phyloP scores from a whole-genome alignment of 2,113 vertebrate genomes.

The Phasianus colchicus region DNA sequence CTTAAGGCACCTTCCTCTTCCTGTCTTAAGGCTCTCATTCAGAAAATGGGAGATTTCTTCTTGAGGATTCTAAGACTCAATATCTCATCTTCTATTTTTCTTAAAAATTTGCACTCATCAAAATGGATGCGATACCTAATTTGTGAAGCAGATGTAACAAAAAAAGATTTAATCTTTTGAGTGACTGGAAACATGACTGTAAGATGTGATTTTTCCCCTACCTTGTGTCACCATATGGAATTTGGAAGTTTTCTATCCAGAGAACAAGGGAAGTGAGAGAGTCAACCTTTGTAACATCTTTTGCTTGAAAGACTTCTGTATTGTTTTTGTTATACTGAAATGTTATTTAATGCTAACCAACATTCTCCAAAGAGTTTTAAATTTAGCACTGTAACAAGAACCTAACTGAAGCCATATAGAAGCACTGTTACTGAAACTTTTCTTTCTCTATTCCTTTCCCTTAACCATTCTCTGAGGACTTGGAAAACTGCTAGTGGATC shows the following conservation, averaged over 20 bases:
- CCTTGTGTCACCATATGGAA: rapidly evolving
- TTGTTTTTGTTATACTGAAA: not conserved
- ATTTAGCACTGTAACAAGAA: not conserved
- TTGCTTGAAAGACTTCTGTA: not conserved
- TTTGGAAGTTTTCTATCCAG: not conserved
- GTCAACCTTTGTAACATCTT: not conserved
- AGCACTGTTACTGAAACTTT: not conserved
- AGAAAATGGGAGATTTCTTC: not conserved
- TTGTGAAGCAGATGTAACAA: not conserved
- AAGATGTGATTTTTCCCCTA: not conserved
- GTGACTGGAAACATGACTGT: not conserved
- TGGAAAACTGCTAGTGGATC: not conserved
- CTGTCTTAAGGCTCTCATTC: not conserved
- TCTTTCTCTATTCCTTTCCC: not conserved
- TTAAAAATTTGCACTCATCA: not conserved
- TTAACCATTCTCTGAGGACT: not conserved
- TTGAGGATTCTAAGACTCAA: not conserved
- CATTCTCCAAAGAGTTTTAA: not conserved
- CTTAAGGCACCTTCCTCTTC: not conserved
- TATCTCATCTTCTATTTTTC: rapidly evolving
- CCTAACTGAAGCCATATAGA: not conserved
- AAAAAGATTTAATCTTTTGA: not conserved
- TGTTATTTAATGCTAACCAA: not conserved
- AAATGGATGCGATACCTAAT: not conserved
- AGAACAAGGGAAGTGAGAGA: not conserved